Percentiles rank a stretch among this genome's conserved stretches.
Evolutionary conservation across 2,888 invertebrate species (phyloP).

Genomic region (Syritta pipiens): DNA sequence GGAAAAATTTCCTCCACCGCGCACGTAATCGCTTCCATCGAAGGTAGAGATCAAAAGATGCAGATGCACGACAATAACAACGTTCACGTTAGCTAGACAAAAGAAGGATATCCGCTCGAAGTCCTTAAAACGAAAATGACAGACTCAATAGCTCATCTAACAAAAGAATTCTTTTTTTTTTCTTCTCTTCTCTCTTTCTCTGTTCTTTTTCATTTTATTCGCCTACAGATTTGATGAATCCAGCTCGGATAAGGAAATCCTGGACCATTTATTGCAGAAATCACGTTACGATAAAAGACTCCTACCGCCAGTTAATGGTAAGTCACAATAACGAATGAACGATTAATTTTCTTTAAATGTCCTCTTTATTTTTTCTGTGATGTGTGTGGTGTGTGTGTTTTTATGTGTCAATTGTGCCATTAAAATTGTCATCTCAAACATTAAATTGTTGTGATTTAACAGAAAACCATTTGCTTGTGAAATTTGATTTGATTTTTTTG

Average conservation of each 20-base stretch:
- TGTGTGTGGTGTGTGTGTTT: not conserved
- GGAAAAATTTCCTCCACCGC: too few species aligned
- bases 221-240: conserved; percentile 90
- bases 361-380: not conserved
- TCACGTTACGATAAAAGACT: conserved; percentile 95
- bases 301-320: conserved; percentile 93
- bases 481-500: too few species aligned
- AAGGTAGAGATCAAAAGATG: too few species aligned
- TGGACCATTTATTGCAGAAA: conserved; percentile 92
- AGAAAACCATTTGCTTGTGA: too few species aligned
- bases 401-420: not conserved
- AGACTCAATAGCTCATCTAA: not conserved
- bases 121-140: too few species aligned
- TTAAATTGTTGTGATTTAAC: too few species aligned
- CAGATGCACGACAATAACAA: too few species aligned
- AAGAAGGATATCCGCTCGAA: too few species aligned
- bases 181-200: conserved; percentile 26
- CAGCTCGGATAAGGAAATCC: conserved; percentile 94
- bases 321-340: conserved; percentile 70
- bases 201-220: conserved; percentile 60
- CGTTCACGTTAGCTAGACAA: too few species aligned
- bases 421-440: too few species aligned
- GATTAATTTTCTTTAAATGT: not conserved
- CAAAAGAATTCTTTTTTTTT: not conserved
- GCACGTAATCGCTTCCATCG: too few species aligned